phyloP scores from a whole-genome alignment of 2,888 invertebrate species.

The Amorpha juglandis region DNA sequence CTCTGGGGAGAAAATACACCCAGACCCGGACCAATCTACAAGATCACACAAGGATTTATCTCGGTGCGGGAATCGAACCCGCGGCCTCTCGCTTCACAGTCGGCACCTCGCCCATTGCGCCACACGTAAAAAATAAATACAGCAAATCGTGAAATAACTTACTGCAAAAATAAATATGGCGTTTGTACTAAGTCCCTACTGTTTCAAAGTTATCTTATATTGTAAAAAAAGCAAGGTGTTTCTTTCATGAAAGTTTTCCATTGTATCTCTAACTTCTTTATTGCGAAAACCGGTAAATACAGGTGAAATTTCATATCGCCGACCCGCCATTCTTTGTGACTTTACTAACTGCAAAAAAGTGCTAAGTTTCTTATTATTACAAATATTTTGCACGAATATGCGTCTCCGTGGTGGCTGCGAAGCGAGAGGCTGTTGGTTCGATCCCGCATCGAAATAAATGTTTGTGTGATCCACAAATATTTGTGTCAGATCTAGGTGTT shows the following conservation, averaged over 20 bases:
- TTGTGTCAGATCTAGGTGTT: too few relatives aligned
- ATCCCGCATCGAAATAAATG: too few relatives aligned
- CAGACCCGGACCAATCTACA: too few relatives aligned
- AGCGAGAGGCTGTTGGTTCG: too few relatives aligned
- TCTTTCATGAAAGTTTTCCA: conserved; percentile 16
- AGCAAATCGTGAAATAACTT: too few relatives aligned
- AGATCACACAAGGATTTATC: too few relatives aligned
- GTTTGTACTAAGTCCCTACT: background rate
- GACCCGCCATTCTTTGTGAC: background rate
- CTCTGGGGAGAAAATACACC: too few relatives aligned
- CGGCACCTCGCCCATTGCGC: too few relatives aligned
- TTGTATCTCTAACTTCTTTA: conserved; percentile 20
- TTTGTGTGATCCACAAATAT: too few relatives aligned
- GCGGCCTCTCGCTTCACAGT: too few relatives aligned
- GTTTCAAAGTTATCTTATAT: conserved; percentile 1
- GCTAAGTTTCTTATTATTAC: background rate
- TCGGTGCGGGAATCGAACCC: too few relatives aligned
- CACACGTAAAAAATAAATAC: too few relatives aligned
- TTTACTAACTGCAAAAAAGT: background rate
- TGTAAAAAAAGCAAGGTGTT: background rate
- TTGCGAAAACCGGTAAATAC: conserved; percentile 16
- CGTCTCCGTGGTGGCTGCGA: background rate
- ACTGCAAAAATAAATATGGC: background rate
- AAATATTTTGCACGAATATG: background rate
- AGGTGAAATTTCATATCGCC: conserved; percentile 19